A percentile compares a stretch with the other conserved stretches of the same genome.
Conservation (phyloP, 2,888 invertebrate species). For the Arrhopalites spinosus region DNA sequence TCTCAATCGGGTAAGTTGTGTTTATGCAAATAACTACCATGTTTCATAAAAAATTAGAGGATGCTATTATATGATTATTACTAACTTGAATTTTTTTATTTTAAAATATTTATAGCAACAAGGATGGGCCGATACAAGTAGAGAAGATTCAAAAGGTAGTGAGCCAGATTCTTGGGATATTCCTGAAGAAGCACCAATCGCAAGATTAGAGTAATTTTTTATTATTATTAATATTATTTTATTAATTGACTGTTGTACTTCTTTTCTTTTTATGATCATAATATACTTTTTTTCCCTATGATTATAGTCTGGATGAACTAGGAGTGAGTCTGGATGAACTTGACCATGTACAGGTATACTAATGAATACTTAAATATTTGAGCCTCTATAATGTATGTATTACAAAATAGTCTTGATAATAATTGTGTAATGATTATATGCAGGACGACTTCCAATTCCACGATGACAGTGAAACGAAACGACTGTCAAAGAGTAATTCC, state of each 20-base stretch:
- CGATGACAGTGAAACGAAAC: conserved; percentile 41
- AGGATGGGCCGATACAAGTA: conserved; percentile 53
- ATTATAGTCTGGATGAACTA: no score
- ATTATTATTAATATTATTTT: no score
- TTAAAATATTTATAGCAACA: conserved; percentile 33
- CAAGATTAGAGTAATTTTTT: no score
- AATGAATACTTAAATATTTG: not conserved
- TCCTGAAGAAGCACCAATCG: conserved; percentile 65
- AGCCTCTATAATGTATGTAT: no score
- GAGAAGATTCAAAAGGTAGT: conserved; percentile 56
- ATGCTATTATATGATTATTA: no score
- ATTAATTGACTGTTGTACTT: no score
- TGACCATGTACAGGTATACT: conserved; percentile 64
- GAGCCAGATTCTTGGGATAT: conserved; percentile 57
- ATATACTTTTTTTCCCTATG: no score
- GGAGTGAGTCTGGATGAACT: conserved; percentile 70
- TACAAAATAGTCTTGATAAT: no score
- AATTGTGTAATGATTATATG: conserved; percentile 1
- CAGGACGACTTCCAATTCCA: conserved; percentile 51
- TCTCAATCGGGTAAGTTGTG: conserved; percentile 47
- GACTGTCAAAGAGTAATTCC: conserved; percentile 53
- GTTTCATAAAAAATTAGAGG: no score
- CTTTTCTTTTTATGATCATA: no score
- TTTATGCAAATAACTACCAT: not conserved
- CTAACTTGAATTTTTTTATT: no score